Conservation (phyloP, 2,888 invertebrate species). For the Abscondita cerata region DNA sequence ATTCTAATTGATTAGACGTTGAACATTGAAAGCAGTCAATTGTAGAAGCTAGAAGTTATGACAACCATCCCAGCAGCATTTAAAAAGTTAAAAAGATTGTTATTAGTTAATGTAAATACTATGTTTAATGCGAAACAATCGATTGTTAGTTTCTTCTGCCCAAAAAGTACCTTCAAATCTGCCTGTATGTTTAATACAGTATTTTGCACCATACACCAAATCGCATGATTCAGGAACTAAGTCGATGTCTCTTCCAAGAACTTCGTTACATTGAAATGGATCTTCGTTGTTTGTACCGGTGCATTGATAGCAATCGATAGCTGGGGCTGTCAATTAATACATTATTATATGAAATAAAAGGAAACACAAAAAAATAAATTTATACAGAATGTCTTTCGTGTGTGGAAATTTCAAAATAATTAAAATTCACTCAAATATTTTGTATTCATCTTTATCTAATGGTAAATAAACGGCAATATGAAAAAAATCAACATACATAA, state of each 20-base stretch:
- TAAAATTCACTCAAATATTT: no score
- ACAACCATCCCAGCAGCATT: conserved; percentile 33
- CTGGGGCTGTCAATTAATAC: conserved; percentile 60
- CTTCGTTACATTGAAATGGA: conserved; percentile 87
- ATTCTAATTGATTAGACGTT: conserved; percentile 70
- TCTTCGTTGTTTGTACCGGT: conserved; percentile 78
- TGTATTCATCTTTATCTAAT: no score
- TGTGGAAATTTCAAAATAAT: no score
- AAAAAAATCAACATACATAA: no score
- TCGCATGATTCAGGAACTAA: conserved; percentile 76
- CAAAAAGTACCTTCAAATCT: conserved; percentile 81
- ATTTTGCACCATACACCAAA: conserved; percentile 82
- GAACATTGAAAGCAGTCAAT: conserved; percentile 83
- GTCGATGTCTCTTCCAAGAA: conserved; percentile 67
- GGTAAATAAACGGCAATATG: neutral
- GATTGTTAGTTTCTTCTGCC: neutral
- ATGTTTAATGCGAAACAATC: neutral
- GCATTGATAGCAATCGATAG: conserved; percentile 88
- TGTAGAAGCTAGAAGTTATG: conserved; percentile 57
- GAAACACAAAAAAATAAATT: conserved; percentile 5
- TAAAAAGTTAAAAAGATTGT: conserved; percentile 18
- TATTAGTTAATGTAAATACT: neutral
- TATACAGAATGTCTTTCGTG: no score
- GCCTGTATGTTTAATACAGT: conserved; percentile 93
- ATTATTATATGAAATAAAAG: conserved; percentile 45